Base-by-base conservation (phyloP, 2,888 invertebrate genomes). In the Pyrgus malvae region DNA sequence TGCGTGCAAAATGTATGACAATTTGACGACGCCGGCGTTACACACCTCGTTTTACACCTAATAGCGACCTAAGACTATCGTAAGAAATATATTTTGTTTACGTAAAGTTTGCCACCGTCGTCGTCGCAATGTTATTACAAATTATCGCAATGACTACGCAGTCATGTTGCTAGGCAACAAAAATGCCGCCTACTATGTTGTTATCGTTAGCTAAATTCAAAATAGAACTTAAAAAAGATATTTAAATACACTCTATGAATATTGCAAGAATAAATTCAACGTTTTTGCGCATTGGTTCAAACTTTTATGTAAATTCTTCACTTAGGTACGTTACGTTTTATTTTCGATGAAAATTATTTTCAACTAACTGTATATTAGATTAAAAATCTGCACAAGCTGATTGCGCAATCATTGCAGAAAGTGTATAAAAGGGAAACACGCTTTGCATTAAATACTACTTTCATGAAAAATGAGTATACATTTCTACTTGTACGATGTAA, bases 171-270 rank as follows among this genome's bases (percentile, higher is more conserved):
- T 9, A 17, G 16, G 33, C 49, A 33, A 50, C 41, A 5, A n/a
- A 17, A 41, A 33, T 23, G 38, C 23, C 41, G 33, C 21, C 19
- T 27, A 16, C 48, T 8, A 14, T 11, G 16, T 7, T n/a, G 14
- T 16, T 49, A 14, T 23, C 49, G 31, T 40, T 48, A n/a, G n/a
- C n/a, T n/a, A n/a, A 27, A 49, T 49, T 21, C 27, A 49, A 49
- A 49, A 40, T 21, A n/a, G 29, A 7, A 21, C 19, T n/a, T 11
- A 16, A 29, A 14, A 40, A 27, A n/a, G 11, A 17, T 8, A 48
- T 38, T 17, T 38, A 37, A 17, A 38, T 21, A 23, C 35, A 25
- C 12, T 37, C 27, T 27, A 38, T 21, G 6, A 41, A 23, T 23
- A 23, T 21, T 7, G 4, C 25, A 12, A 6, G 19, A 44, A 31